Percentiles rank a stretch among this genome's conserved stretches.
phyloP scores from a whole-genome alignment of 2,888 invertebrate genomes.

The Nomada fabriciana region DNA sequence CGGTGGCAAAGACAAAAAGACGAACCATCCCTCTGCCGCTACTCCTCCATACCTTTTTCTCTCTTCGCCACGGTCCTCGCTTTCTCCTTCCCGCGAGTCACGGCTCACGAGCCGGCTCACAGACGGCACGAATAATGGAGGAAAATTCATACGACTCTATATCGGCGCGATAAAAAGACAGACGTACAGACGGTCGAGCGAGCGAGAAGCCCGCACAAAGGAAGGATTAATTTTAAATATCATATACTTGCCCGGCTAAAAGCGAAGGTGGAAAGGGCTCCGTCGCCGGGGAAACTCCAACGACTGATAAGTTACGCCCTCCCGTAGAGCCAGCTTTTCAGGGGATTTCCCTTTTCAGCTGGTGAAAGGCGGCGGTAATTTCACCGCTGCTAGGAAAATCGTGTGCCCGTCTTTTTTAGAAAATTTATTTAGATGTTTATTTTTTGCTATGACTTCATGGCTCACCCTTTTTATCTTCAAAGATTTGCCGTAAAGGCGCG shows the following conservation, averaged over 20 bases:
- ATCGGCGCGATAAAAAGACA: conserved; percentile 83
- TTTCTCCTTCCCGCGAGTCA: conserved; percentile 47
- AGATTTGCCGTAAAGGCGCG: no score
- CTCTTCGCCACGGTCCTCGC: conserved; percentile 21
- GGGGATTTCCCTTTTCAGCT: conserved; percentile 56
- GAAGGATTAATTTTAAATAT: conserved; percentile 84
- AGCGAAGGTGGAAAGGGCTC: conserved; percentile 74
- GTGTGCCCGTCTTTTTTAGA: not conserved
- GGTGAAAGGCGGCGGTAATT: conserved; percentile 38
- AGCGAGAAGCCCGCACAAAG: conserved; percentile 78
- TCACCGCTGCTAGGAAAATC: conserved; percentile 29
- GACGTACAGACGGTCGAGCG: conserved; percentile 71
- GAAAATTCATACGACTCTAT: conserved; percentile 83
- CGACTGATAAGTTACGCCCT: conserved; percentile 74
- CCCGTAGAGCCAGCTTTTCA: conserved; percentile 63
- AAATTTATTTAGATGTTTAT: no score
- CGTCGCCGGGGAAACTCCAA: conserved; percentile 65
- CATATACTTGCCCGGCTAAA: conserved; percentile 74
- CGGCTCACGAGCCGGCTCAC: conserved; percentile 55
- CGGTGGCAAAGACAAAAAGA: conserved; percentile 79
- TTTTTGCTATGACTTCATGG: not conserved
- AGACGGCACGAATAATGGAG: conserved; percentile 79
- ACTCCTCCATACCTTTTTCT: conserved; percentile 44
- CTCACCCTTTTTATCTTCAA: not conserved
- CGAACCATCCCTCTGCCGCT: conserved; percentile 54